Percentiles rank a stretch among this genome's conserved stretches.
phyloP scores from a whole-genome alignment of 2,888 invertebrate genomes.

The Athalia circularis region DNA sequence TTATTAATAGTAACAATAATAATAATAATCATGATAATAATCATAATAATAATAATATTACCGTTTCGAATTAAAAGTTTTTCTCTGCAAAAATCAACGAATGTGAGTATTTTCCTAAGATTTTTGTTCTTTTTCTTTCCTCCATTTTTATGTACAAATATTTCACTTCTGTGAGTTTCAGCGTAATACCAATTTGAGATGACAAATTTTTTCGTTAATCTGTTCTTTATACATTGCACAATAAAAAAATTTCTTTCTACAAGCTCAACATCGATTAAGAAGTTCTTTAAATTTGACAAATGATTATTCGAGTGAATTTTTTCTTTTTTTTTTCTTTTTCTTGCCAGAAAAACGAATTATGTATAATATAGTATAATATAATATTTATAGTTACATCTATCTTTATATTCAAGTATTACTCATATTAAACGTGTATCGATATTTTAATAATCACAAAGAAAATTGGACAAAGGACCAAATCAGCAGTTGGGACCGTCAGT shows the following conservation, averaged over 20 bases:
- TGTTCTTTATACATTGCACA: constrained; percentile 1
- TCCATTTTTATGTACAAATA: constrained; percentile 13
- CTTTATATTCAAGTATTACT: constrained; percentile 54
- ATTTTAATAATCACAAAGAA: constrained; percentile 70
- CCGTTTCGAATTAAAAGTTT: neutral
- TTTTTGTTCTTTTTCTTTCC: neutral
- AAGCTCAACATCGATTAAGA: neutral
- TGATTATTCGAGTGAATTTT: neutral
- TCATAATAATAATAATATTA: neutral
- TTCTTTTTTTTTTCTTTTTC: neutral
- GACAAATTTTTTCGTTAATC: neutral
- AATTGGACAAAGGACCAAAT: constrained; percentile 70
- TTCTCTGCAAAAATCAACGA: neutral
- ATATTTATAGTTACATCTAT: neutral
- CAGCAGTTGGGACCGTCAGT: constrained; percentile 41
- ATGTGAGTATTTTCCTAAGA: neutral
- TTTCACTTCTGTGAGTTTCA: neutral
- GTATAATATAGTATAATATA: constrained; percentile 2
- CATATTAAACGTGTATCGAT: constrained; percentile 66
- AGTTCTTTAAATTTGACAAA: constrained; percentile 4
- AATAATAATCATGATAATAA: neutral
- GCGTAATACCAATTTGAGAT: neutral
- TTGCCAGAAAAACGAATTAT: neutral
- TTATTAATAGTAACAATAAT: neutral
- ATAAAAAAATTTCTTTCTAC: neutral